Conservation (phyloP, 2,888 invertebrate species). For the Ceramica pisi region DNA sequence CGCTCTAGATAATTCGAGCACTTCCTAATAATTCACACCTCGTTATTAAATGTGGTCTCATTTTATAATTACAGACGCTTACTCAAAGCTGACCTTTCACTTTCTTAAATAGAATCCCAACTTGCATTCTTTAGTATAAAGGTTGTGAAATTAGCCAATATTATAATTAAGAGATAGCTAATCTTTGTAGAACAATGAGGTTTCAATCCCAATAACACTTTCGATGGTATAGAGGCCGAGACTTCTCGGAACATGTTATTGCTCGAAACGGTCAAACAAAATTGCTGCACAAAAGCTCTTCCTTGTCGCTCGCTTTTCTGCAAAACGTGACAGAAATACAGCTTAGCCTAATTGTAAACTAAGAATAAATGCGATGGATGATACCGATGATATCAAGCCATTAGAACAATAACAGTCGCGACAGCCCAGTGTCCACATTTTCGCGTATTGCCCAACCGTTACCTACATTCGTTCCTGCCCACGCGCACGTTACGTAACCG, state of each 20-base stretch:
- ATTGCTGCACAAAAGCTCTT: slow-evolving; percentile 13
- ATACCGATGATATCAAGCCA: slow-evolving; percentile 36
- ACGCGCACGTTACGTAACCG: slow-evolving; percentile 75
- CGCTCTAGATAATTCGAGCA: slow-evolving; percentile 34
- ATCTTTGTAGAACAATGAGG: slow-evolving; percentile 34
- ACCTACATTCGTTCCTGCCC: slow-evolving; percentile 67
- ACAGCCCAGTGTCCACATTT: slow-evolving; percentile 67
- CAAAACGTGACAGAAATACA: neutral
- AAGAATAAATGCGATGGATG: slow-evolving; percentile 21
- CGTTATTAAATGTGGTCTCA: slow-evolving; percentile 59
- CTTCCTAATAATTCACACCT: slow-evolving; percentile 57
- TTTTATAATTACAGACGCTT: slow-evolving; percentile 61
- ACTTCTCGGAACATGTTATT: slow-evolving; percentile 2
- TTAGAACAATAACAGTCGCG: slow-evolving; percentile 50
- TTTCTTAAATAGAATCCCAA: slow-evolving; percentile 56
- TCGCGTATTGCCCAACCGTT: slow-evolving; percentile 77
- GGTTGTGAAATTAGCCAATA: slow-evolving; percentile 57
- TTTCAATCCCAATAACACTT: slow-evolving; percentile 11
- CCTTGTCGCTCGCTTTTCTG: slow-evolving; percentile 9
- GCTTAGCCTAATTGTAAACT: slow-evolving; percentile 3
- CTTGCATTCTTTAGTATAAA: slow-evolving; percentile 50
- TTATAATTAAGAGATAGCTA: slow-evolving; percentile 47
- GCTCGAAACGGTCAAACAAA: neutral
- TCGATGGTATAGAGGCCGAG: neutral
- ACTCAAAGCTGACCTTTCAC: slow-evolving; percentile 63